Evolutionary conservation across 2,888 invertebrate genomes (phyloP).

Genomic region (Operophtera brumata): DNA sequence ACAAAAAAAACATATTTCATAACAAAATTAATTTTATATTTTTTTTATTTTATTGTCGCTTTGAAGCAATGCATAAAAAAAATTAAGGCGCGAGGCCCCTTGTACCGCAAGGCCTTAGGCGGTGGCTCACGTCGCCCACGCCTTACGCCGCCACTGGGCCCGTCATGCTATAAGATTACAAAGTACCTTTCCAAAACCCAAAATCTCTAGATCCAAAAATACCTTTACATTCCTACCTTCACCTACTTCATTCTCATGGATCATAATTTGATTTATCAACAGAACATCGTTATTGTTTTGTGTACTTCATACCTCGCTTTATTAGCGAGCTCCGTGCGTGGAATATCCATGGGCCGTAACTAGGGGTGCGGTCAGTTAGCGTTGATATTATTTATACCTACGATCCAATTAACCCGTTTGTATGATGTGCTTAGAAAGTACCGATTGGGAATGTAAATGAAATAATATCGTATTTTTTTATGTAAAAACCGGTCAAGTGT

Average conservation of each 20-base stretch:
- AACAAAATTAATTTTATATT: too few relatives aligned
- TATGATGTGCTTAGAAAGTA: conserved; percentile 33
- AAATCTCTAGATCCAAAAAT: neutral
- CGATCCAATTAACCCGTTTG: conserved; percentile 60
- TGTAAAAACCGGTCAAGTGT: too few relatives aligned
- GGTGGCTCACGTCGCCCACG: too few relatives aligned
- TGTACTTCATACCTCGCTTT: conserved; percentile 69
- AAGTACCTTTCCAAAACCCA: too few relatives aligned
- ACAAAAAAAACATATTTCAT: too few relatives aligned
- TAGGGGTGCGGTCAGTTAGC: conserved; percentile 40
- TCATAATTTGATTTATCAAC: conserved; percentile 46
- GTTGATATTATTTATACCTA: conserved; percentile 55
- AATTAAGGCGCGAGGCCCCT: too few relatives aligned
- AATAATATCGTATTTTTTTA: too few relatives aligned
- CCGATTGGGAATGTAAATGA: conserved; percentile 1
- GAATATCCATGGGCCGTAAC: conserved; percentile 53
- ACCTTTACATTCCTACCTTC: neutral
- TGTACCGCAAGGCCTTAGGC: too few relatives aligned
- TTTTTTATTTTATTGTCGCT: too few relatives aligned
- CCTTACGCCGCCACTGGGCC: too few relatives aligned
- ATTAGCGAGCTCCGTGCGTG: conserved; percentile 67
- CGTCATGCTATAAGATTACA: too few relatives aligned
- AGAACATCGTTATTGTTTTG: conserved; percentile 50
- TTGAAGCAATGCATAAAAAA: too few relatives aligned
- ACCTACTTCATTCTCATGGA: conserved; percentile 30